phyloP scores from a whole-genome alignment of 2,797 vertebrate species.

The Characodon lateralis region DNA sequence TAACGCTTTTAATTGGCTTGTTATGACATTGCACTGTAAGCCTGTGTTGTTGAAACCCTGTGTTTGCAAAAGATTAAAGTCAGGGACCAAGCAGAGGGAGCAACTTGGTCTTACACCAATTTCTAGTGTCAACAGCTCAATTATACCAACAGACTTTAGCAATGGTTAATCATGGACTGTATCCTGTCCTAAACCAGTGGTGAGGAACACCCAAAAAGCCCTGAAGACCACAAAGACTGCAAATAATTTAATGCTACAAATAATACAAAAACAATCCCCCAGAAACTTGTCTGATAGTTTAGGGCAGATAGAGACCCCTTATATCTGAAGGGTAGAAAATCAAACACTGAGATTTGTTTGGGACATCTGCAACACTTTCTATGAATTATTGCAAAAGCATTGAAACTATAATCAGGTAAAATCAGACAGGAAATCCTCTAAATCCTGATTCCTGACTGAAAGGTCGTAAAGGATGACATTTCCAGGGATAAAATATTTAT shows the following conservation, averaged over 20 bases:
- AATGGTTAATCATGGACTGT: no score
- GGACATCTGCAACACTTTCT: not conserved
- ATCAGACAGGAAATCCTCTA: not conserved
- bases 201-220: not conserved
- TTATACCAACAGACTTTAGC: not conserved
- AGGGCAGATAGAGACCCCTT: not conserved
- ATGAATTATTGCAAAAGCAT: not conserved
- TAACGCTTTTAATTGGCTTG: not conserved
- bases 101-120: not conserved
- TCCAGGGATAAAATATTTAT: no score
- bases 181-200: not conserved
- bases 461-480: not conserved
- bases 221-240: not conserved
- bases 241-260: not conserved
- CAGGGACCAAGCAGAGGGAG: not conserved
- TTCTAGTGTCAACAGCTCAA: not conserved
- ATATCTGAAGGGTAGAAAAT: not conserved
- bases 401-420: not conserved
- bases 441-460: not conserved
- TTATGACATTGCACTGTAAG: no score
- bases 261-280: not conserved
- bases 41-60: not conserved
- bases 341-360: not conserved
- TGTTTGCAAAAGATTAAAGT: not conserved
- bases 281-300: not conserved